A percentile compares a stretch with the other conserved stretches of the same genome.
These are phyloP conservation scores for Acanthococcus lagerstroemiae DNA, from an alignment of 2,888 invertebrate genomes.

Conservation along the genomic window DNA sequence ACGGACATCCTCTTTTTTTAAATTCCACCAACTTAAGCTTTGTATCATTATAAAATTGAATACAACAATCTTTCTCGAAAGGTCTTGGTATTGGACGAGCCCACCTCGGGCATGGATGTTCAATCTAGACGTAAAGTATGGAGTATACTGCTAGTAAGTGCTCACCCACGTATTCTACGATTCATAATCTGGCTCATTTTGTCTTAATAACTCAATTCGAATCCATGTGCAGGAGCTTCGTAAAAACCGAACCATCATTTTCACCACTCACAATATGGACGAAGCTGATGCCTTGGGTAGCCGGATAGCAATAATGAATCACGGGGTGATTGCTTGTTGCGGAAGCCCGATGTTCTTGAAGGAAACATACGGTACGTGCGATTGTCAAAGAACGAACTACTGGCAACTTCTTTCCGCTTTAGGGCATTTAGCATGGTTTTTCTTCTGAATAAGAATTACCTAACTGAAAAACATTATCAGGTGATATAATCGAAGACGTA, in stretches of 20 bases:
- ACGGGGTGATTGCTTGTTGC: slow-evolving; percentile 61
- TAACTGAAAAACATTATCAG: too few species aligned
- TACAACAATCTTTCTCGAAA: too few species aligned
- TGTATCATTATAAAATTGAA: too few species aligned
- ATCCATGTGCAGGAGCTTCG: slow-evolving; percentile 27
- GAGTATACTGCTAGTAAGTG: slow-evolving; percentile 62
- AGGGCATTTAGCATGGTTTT: too few species aligned
- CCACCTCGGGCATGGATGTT: slow-evolving; percentile 87
- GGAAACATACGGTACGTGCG: slow-evolving; percentile 47
- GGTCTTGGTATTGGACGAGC: slow-evolving; percentile 62
- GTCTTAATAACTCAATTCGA: not conserved
- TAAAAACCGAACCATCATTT: slow-evolving; percentile 65
- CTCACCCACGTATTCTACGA: slow-evolving; percentile 30
- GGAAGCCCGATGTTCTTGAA: slow-evolving; percentile 79
- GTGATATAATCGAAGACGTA: too few species aligned
- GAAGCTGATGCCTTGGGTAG: slow-evolving; percentile 88
- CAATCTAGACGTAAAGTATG: slow-evolving; percentile 77
- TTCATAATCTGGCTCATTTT: not conserved
- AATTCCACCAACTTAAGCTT: not conserved
- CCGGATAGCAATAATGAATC: slow-evolving; percentile 74
- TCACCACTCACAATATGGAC: slow-evolving; percentile 95
- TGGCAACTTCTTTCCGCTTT: too few species aligned
- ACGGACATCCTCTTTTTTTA: not conserved
- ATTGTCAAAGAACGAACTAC: too few species aligned
- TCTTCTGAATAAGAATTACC: too few species aligned